Conservation (phyloP, 2,888 invertebrate species). For the Epistrophe grossulariae region DNA sequence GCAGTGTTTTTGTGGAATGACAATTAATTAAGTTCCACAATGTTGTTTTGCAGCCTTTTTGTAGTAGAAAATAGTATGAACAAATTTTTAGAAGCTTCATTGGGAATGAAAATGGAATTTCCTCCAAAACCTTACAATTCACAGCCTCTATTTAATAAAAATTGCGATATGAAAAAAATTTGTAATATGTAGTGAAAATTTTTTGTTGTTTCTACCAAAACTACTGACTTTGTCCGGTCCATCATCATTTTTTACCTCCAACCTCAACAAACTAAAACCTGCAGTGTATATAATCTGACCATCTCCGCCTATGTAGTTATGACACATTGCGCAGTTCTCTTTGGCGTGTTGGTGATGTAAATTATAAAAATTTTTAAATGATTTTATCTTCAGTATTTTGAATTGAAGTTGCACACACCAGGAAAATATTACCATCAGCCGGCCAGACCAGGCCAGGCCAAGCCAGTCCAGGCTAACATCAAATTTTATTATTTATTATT, state of each 20-base stretch:
- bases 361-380: constrained; percentile 78
- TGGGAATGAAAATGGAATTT: no score
- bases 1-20: no score
- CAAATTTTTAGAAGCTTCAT: no score
- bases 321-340: constrained; percentile 6
- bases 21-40: no score
- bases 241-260: not conserved
- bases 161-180: no score
- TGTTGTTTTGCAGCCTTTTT: no score
- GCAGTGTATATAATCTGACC: constrained; percentile 9
- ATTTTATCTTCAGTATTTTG: constrained; percentile 80
- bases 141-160: no score
- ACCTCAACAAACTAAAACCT: not conserved
- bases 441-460: constrained; percentile 10
- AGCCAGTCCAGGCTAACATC: constrained; percentile 77
- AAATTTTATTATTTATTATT: constrained; percentile 84
- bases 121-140: no score
- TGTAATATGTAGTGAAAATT: no score
- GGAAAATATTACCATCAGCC: constrained; percentile 47
- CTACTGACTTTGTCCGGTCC: not conserved
- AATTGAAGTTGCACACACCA: constrained; percentile 58
- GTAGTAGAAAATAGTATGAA: no score
- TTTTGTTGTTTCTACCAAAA: not conserved
- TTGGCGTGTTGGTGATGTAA: constrained; percentile 52
- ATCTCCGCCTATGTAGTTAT: constrained; percentile 25